Evolutionary conservation across 1,140 invertebrate genomes (phyloP), one percentile per base, ranked within the genome.

Genomic region (Dufourea novaeangliae): DNA sequence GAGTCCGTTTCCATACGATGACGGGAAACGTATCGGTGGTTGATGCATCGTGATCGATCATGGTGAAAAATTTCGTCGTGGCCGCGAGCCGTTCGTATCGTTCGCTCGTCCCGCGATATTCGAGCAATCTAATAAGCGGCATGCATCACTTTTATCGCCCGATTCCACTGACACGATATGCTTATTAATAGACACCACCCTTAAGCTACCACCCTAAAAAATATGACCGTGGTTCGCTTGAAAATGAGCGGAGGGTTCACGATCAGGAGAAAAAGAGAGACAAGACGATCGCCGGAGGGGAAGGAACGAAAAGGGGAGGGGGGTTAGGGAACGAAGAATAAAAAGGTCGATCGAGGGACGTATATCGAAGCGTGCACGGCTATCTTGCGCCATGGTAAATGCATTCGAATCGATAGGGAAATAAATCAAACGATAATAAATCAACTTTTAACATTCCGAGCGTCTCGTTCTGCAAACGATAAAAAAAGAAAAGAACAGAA

Each of bases 131-230:
- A n/a, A n/a, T n/a, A n/a, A 34, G 25, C 59, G 72, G 46, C 67
- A 81, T 83, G 78, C 63, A 83, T 85, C 81, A 85, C 57, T 66
- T 83, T 85, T 85, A 85, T 83, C 81, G 78, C 67, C 68, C 32
- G 54, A 44, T 75, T 22, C 70, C 71, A 76, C 67, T 46, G 59
- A 17, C 3, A 11, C 52, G 62, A 64, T 70, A 70, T 61, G 68
- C 75, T 78, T 85, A 83, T 85, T 85, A 83, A 85, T 81, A 77
- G 74, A 80, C 72, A 70, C 50, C 37, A 20, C 46, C 68, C 75
- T 71, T 71, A 44, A 29, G 37, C 37, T 34, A 46, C 17, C 37
- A n/a, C 6, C 12, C 37, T 61, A 73, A 64, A 50, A 78, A 78
- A 78, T 72, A 78, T 78, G 69, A 20, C n/a, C 32, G 37, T 3